phyloP scores from a whole-genome alignment of 2,888 invertebrate species.

The Mythimna impura region DNA sequence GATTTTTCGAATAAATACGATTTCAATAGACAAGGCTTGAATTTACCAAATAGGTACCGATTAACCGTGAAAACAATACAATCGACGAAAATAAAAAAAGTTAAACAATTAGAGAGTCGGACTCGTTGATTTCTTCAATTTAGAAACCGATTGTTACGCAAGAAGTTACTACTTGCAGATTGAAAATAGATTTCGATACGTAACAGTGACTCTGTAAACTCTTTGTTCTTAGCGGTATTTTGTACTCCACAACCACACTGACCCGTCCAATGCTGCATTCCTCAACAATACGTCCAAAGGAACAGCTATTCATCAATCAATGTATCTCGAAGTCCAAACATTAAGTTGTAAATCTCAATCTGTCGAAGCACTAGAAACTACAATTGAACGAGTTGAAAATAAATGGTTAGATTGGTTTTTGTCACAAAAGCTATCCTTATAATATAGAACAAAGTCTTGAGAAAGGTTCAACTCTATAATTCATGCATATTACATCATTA shows the following conservation, averaged over 20 bases:
- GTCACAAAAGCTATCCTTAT: not conserved
- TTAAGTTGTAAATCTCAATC: conserved; percentile 43
- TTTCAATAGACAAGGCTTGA: not conserved
- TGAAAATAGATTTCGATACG: conserved; percentile 39
- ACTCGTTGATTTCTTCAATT: conserved; percentile 34
- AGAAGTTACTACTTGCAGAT: conserved; percentile 3
- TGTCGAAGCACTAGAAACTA: conserved; percentile 19
- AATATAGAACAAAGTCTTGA: no score
- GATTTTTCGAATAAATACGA: not conserved
- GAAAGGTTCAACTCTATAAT: no score
- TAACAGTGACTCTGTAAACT: not conserved
- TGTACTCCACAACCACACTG: not conserved
- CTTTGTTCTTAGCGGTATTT: not conserved
- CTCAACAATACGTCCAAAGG: not conserved
- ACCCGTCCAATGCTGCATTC: conserved; percentile 21
- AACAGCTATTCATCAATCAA: conserved; percentile 37
- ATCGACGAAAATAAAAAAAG: conserved; percentile 10
- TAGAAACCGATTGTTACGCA: conserved; percentile 36
- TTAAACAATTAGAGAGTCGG: conserved; percentile 33
- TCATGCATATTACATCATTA: no score
- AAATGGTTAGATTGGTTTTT: conserved; percentile 11
- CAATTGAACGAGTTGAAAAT: conserved; percentile 21
- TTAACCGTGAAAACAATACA: conserved; percentile 12
- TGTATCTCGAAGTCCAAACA: conserved; percentile 18
- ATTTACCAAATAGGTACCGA: not conserved